Base-by-base conservation (phyloP, 2,113 vertebrate genomes). In the Corvus cornix region DNA sequence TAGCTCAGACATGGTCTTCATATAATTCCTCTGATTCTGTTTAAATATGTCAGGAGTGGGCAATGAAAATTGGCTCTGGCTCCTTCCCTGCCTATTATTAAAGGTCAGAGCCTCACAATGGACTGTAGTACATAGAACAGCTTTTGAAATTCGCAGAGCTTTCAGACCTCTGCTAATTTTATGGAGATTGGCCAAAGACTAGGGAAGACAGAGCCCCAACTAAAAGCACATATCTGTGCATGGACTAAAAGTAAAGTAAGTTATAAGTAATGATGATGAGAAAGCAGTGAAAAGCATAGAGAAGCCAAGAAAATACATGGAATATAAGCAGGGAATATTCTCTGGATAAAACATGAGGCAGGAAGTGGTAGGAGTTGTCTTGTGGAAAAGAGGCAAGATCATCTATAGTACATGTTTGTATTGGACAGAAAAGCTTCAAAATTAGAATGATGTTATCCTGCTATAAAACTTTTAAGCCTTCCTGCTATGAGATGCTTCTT, bases 91-190 rank as follows among this genome's bases (percentile, higher is more conserved):
- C 17, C 59, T 77, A 23, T 94, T 96, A 91, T 84, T 93, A 94
- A 96, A 89, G 68, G 74, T 77, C 13, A 24, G 92, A 96, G 96
- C 81, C 55, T 70, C 53, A 24, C 93, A 93, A 72, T 2, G 16
- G 97, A 96, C 82, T 53, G 88, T 95, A 96, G 68, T 44, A 85
- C 64, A 91, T 37, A 93, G 12, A 60, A 73, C 19, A 89, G 27
- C 67, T 94, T 92, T 94, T 93, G 58, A 78, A 83, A 95, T 95
- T 85, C 97, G 87, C 75, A 92, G 41, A 73, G 56, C 86, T 97
- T 96, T 95, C 96, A 96, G 85, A 94, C 11, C 80, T 96, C 90
- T 95, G 89, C 23, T 95, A 69, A 90, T 94, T 97, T 97, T 92
- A 93, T 90, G 96, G 82, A 84, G 44, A 26, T 26, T 64, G 59